A percentile compares a stretch with the other conserved stretches of the same genome.
phyloP scores from a whole-genome alignment of 1,140 invertebrate genomes.

The Musca domestica region DNA sequence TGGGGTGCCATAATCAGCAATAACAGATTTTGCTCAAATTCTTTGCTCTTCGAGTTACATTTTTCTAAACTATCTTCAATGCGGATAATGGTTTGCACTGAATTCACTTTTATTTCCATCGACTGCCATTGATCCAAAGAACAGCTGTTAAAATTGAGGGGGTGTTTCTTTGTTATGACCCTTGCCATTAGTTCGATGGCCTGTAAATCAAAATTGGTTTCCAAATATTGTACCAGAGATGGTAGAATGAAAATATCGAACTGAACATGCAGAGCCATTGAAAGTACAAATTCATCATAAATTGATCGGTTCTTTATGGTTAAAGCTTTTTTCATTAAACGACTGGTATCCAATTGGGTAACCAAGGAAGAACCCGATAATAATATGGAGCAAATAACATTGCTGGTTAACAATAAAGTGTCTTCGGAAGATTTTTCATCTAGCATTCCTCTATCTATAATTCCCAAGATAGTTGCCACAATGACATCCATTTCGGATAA shows the following conservation, averaged over 20 bases:
- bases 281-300: constrained; percentile 64
- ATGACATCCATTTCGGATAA: constrained; percentile 60
- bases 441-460: constrained; percentile 52
- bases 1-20: constrained; percentile 38
- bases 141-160: constrained; percentile 61
- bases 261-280: constrained; percentile 63
- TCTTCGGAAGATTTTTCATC: background rate
- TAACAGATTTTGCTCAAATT: constrained; percentile 29
- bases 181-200: constrained; percentile 65
- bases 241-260: constrained; percentile 76
- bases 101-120: constrained; percentile 63
- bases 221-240: constrained; percentile 63
- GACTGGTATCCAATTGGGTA: constrained; percentile 67
- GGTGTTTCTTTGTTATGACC: constrained; percentile 66
- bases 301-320: constrained; percentile 58
- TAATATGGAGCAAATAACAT: constrained; percentile 36
- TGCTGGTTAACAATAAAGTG: constrained; percentile 28
- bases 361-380: constrained; percentile 57
- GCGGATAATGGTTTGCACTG: constrained; percentile 28
- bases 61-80: constrained; percentile 30
- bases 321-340: constrained; percentile 63
- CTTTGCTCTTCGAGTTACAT: constrained; percentile 28
- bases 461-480: constrained; percentile 58
- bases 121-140: constrained; percentile 64
- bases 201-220: constrained; percentile 58